These are phyloP conservation scores for Holothuria leucospilota DNA, from an alignment of 53 echinoderm and acorn worm species.

Conservation along the genomic window DNA sequence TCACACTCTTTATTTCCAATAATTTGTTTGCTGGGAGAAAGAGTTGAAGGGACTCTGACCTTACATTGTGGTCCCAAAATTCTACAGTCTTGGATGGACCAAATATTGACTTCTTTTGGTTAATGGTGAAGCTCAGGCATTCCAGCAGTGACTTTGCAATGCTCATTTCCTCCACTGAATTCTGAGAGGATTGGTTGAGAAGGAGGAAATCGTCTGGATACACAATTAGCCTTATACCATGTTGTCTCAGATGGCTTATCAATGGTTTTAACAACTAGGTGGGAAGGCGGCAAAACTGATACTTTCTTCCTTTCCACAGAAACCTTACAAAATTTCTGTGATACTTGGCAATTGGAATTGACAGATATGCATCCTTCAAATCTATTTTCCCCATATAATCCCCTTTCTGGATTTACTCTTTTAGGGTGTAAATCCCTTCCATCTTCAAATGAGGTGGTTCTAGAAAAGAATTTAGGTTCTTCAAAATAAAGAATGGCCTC, in stretches of 20 bases:
- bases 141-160: neutral
- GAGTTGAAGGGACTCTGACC: neutral
- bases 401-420: slow-evolving; percentile 5
- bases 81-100: neutral
- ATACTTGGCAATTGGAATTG: neutral
- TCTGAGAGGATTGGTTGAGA: neutral
- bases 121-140: neutral
- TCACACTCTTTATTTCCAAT: slow-evolving; percentile 3
- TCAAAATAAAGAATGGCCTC: slow-evolving; percentile 3
- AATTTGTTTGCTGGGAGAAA: slow-evolving; percentile 24
- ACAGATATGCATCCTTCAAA: slow-evolving; percentile 1
- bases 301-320: slow-evolving; percentile 2
- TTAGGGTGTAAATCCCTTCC: slow-evolving; percentile 30
- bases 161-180: neutral
- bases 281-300: slow-evolving; percentile 23
- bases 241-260: neutral
- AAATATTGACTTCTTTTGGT: no score
- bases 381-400: slow-evolving; percentile 20
- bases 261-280: slow-evolving; percentile 21
- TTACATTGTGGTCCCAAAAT: neutral
- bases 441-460: slow-evolving; percentile 13
- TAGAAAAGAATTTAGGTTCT: neutral
- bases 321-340: slow-evolving; percentile 17
- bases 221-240: slow-evolving; percentile 15
- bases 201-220: slow-evolving; percentile 37